phyloP scores from a whole-genome alignment of 1,140 invertebrate species.

The Tyrophagus putrescentiae region DNA sequence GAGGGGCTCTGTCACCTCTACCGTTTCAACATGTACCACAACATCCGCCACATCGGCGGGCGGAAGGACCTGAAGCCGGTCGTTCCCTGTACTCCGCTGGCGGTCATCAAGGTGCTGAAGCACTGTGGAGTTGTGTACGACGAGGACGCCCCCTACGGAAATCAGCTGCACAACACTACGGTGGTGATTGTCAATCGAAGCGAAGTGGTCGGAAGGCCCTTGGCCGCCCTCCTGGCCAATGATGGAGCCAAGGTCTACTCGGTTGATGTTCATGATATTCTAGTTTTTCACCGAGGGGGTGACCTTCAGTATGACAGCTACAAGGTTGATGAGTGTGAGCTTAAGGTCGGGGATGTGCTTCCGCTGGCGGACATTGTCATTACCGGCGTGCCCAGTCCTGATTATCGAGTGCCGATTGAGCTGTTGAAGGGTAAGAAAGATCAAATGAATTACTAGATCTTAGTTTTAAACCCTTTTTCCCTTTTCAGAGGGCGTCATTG shows the following conservation, averaged over 20 bases:
- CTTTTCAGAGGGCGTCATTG: constrained; percentile 5
- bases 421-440: constrained; percentile 9
- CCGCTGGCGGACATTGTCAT: constrained; percentile 21
- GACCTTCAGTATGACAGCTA: constrained; percentile 6
- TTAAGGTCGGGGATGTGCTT: constrained; percentile 18
- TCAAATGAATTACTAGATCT: not conserved
- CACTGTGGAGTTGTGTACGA: constrained; percentile 18
- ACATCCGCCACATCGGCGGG: constrained; percentile 20
- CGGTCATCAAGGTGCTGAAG: constrained; percentile 20
- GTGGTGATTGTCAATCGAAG: constrained; percentile 22
- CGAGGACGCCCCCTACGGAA: constrained; percentile 16
- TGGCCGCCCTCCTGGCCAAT: constrained; percentile 22
- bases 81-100: constrained; percentile 23
- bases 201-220: constrained; percentile 22
- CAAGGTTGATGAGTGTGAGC: constrained; percentile 5
- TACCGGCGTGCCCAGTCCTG: constrained; percentile 17
- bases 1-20: constrained; percentile 22
- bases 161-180: constrained; percentile 21
- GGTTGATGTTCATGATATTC: constrained; percentile 17
- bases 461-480: too few relatives aligned
- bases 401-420: constrained; percentile 15
- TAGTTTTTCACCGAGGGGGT: constrained; percentile 15
- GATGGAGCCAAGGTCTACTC: constrained; percentile 22
- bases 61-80: constrained; percentile 17
- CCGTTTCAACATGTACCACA: constrained; percentile 24